Conservation (phyloP, 1,140 invertebrate genomes). For the Penaeus japonicus region DNA sequence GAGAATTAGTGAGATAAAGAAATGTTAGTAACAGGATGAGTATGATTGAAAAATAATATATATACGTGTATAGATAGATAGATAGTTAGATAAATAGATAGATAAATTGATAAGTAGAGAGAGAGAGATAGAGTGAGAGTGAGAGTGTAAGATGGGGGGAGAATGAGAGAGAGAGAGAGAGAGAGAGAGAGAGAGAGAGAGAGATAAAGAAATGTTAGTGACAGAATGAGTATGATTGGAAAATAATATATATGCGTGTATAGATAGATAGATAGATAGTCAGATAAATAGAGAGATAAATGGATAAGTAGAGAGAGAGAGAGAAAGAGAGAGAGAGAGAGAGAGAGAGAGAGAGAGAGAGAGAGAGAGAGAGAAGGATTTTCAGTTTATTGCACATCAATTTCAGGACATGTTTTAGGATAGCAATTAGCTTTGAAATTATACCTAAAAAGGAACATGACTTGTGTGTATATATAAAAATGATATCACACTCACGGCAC, state of each 20-base stretch:
- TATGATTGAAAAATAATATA: not conserved
- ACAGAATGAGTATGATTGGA: not conserved
- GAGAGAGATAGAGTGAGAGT: not conserved
- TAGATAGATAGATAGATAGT: not conserved
- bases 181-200: not conserved
- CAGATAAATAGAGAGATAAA: not conserved
- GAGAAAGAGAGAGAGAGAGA: not conserved
- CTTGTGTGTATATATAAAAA: no score
- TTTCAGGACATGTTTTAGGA: no score
- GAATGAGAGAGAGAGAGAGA: slow-evolving; percentile 3
- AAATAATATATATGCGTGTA: not conserved
- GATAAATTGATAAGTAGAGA: no score
- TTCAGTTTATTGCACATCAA: no score
- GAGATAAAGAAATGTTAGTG: not conserved
- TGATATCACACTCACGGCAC: no score
- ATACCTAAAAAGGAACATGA: no score
- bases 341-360: slow-evolving; percentile 27
- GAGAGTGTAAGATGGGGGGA: not conserved
- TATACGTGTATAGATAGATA: not conserved
- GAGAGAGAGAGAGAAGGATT: not conserved
- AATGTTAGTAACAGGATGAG: not conserved
- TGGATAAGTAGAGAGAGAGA: not conserved
- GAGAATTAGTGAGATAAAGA: no score
- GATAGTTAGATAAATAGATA: not conserved
- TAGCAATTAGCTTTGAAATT: no score